Base-by-base conservation (phyloP, 1,140 invertebrate genomes). In the Drosophila obscura region DNA sequence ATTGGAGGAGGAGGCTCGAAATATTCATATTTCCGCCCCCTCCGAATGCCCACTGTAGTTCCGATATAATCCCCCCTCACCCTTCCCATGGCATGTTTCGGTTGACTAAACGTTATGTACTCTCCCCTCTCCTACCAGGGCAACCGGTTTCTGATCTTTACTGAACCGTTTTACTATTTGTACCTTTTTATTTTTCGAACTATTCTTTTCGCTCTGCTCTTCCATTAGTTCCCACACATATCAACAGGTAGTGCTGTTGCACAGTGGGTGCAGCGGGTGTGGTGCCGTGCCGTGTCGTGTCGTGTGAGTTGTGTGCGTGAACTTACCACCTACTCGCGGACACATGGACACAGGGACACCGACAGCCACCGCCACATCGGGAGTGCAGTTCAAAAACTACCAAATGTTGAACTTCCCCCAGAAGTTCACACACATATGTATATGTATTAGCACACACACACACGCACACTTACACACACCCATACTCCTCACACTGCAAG, bases 211-310 rank as follows among this genome's bases (percentile, higher is more conserved):
- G 51, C 51, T 35, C 35, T 35, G 51, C 16, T 35, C 51, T 53
- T 39, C 39, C 58, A 73, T 73, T 73, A 73, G 69, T 73, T 62
- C 50, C 67, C 56, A 73, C 69, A 72, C 66, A 63, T 63, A 73
- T 69, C 64, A 69, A 69, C 66, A 69, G 66, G 66, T 69, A 69
- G 64, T 39, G 35, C 11, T 39, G 35, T 39, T 39, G 35, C 35
- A 39, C 35, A 39, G 35, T 39, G 35, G 35, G 64, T 69, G 66
- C 66, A 69, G 35, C 64, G 41, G 44, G 51, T 31, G n/a, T 39
- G 35, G 4, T 13, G 44, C 44, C 24, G n/a, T 39, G 35, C 3
- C 35, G 35, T 35, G 35, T 35, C 35, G 35, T 31, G 28, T 31
- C 7, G 31, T 31, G 31, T 39, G 31, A 35, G 31, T 11, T 68